Percentiles rank a stretch among this genome's conserved stretches.
Conservation (phyloP, 2,797 vertebrate genomes). For the Pangasius macronema region DNA sequence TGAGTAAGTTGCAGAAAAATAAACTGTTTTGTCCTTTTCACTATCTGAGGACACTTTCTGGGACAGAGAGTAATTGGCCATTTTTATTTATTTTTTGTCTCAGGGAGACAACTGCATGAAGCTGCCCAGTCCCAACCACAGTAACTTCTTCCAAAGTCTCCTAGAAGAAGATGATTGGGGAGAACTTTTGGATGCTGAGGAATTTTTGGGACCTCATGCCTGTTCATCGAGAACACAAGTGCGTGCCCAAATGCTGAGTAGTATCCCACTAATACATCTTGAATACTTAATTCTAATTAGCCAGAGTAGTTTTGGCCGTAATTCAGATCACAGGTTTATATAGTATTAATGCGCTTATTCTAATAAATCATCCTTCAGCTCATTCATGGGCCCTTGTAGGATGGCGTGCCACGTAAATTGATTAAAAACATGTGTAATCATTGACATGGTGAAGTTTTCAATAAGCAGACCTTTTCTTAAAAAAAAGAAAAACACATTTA, state of each 20-base stretch:
- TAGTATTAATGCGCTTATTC: neutral
- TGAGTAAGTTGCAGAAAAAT: constrained; percentile 60
- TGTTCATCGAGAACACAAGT: neutral
- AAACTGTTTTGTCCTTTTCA: constrained; percentile 2
- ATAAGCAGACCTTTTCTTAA: no score
- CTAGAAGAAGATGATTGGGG: constrained; percentile 93
- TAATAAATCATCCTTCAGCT: neutral
- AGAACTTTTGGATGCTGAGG: constrained; percentile 96
- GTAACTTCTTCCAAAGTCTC: constrained; percentile 97
- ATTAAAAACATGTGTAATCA: neutral
- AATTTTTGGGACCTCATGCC: constrained; percentile 72
- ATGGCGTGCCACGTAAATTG: neutral
- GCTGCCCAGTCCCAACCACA: constrained; percentile 94
- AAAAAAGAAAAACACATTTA: no score
- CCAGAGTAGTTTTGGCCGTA: neutral
- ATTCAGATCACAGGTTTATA: neutral
- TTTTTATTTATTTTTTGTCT: constrained; percentile 29
- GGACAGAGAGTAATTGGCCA: constrained; percentile 11
- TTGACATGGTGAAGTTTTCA: neutral
- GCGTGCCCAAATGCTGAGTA: constrained; percentile 68
- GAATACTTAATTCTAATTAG: neutral
- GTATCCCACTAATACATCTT: neutral
- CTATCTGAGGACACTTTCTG: constrained; percentile 19
- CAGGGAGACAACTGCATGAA: constrained; percentile 97
- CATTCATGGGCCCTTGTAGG: neutral